These are phyloP conservation scores for Pammene fasciana DNA, from an alignment of 2,888 invertebrate genomes.

Conservation along the genomic window DNA sequence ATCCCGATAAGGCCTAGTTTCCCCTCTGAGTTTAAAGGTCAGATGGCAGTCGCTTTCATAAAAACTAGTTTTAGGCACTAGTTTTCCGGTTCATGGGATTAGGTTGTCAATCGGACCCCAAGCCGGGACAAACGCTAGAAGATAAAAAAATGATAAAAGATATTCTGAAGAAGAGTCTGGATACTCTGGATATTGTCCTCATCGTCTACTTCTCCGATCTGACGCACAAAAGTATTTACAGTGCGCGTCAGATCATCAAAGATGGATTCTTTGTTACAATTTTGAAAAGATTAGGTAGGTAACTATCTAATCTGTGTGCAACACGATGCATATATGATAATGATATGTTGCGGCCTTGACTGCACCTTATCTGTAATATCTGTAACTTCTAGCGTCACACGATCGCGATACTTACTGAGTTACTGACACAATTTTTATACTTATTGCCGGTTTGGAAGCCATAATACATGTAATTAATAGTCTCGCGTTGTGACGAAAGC, in stretches of 20 bases:
- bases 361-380: conserved; percentile 66
- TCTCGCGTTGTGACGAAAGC: neutral
- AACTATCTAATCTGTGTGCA: conserved; percentile 71
- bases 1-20: too few species aligned
- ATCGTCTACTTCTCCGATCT: too few species aligned
- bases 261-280: conserved; percentile 21
- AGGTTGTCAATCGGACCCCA: too few species aligned
- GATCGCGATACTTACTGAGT: conserved; percentile 36
- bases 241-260: neutral
- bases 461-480: neutral
- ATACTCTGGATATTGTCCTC: too few species aligned
- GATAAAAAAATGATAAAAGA: too few species aligned
- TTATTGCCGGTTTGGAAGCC: conserved; percentile 19
- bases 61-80: too few species aligned
- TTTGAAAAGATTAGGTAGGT: conserved; percentile 49
- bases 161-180: too few species aligned
- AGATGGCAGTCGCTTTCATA: too few species aligned
- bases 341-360: conserved; percentile 69
- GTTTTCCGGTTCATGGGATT: too few species aligned
- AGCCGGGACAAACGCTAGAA: too few species aligned
- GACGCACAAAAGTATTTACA: neutral
- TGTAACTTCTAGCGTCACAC: conserved; percentile 41
- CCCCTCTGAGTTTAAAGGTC: too few species aligned
- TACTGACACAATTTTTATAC: conserved; percentile 42
- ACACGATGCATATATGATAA: conserved; percentile 56